Percentiles rank a stretch among this genome's conserved stretches.
phyloP scores from a whole-genome alignment of 2,797 vertebrate genomes.

The Lepus townsendii region DNA sequence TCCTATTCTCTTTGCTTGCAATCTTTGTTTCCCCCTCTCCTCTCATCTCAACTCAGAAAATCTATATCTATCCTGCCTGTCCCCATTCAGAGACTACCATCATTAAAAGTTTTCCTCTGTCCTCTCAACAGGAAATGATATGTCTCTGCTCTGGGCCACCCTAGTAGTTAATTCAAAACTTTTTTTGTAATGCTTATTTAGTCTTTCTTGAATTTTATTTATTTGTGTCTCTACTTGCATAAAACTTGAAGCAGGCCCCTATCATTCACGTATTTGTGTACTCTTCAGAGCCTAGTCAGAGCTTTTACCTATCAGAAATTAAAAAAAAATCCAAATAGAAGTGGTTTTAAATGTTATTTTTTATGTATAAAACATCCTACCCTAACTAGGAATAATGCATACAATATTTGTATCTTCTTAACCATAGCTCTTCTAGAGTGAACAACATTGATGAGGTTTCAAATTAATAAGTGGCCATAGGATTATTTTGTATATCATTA shows the following conservation, averaged over 20 bases:
- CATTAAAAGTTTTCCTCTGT: neutral
- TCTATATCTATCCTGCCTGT: neutral
- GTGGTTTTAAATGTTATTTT: conserved; percentile 19
- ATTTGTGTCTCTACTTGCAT: neutral
- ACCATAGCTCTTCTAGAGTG: neutral
- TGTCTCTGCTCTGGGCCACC: neutral
- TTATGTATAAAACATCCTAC: neutral
- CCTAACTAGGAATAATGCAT: neutral
- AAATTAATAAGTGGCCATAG: neutral
- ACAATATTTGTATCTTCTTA: conserved; percentile 1
- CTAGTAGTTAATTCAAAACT: neutral
- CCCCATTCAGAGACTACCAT: neutral
- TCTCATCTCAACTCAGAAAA: neutral
- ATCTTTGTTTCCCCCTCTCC: neutral
- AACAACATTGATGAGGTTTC: conserved; percentile 19
- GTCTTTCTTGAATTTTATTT: neutral
- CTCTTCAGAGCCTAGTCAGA: neutral
- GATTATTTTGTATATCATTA: neutral
- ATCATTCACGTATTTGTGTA: neutral
- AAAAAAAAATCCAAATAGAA: neutral
- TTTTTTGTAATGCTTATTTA: neutral
- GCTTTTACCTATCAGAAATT: neutral
- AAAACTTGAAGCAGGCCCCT: neutral
- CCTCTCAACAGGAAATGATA: neutral
- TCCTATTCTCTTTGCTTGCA: neutral